phyloP scores from a whole-genome alignment of 2,797 vertebrate species.

The Netta rufina region DNA sequence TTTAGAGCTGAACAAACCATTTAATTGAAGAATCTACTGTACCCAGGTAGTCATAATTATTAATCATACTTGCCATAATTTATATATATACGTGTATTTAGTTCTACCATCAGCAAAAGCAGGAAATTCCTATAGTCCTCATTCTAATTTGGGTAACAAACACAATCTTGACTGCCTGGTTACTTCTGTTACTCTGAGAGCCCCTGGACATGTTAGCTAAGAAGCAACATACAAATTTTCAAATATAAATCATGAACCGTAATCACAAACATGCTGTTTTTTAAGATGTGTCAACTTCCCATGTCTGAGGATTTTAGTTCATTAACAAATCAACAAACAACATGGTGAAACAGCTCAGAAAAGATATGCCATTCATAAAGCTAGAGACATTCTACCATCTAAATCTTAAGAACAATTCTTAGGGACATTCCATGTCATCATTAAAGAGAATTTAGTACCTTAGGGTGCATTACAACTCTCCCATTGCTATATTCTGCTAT shows the following conservation, averaged over 20 bases:
- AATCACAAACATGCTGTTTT: neutral
- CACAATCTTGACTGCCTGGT: neutral
- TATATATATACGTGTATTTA: neutral
- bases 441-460: neutral
- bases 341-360: neutral
- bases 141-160: neutral
- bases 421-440: neutral
- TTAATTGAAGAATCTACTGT: neutral
- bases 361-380: neutral
- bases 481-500: neutral
- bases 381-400: neutral
- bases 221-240: neutral
- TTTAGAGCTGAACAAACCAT: neutral
- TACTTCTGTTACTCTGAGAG: neutral
- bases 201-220: neutral
- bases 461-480: neutral
- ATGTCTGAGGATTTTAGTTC: neutral
- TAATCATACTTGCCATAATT: neutral
- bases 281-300: neutral
- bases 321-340: neutral
- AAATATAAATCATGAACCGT: neutral
- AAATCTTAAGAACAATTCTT: neutral
- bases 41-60: neutral
- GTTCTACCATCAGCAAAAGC: neutral
- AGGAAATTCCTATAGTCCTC: neutral